phyloP scores from a whole-genome alignment of 2,797 vertebrate species.

The Poecilia picta region DNA sequence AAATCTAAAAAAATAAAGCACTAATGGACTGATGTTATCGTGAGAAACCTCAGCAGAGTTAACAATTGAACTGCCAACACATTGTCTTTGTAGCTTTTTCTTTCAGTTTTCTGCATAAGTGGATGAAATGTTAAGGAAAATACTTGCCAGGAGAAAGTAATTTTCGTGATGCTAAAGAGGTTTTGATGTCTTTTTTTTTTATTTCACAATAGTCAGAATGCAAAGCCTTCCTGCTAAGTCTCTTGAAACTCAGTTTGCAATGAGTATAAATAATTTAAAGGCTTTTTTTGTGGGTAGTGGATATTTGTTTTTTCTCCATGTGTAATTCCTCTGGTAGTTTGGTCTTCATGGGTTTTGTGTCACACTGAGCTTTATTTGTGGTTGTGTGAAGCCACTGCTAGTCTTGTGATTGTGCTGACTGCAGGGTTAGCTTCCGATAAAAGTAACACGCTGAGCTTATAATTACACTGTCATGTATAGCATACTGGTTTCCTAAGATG shows the following conservation, averaged over 20 bases:
- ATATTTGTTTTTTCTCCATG: not conserved
- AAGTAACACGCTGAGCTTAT: slow-evolving; percentile 30
- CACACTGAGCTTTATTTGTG: not conserved
- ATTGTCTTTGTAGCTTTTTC: too few relatives aligned
- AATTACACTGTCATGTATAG: slow-evolving; percentile 38
- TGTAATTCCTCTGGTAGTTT: not conserved
- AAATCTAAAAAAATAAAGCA: too few relatives aligned
- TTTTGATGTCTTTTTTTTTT: not conserved
- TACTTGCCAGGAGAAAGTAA: not conserved
- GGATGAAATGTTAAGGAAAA: not conserved
- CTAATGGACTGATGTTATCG: not conserved
- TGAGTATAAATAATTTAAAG: not conserved
- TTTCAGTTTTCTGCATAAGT: not conserved
- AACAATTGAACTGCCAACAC: not conserved
- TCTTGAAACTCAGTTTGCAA: not conserved
- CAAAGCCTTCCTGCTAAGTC: not conserved
- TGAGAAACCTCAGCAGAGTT: not conserved
- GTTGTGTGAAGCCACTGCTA: not conserved
- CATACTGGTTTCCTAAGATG: slow-evolving; percentile 13
- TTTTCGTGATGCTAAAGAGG: not conserved
- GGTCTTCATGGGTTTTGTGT: not conserved
- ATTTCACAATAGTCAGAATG: not conserved
- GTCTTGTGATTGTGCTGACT: slow-evolving; percentile 11
- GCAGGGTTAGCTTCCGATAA: slow-evolving; percentile 17
- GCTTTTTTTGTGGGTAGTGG: not conserved